These are phyloP conservation scores for Ascidia mentula DNA, from an alignment of 23 tunicate genomes.

Conservation along the genomic window DNA sequence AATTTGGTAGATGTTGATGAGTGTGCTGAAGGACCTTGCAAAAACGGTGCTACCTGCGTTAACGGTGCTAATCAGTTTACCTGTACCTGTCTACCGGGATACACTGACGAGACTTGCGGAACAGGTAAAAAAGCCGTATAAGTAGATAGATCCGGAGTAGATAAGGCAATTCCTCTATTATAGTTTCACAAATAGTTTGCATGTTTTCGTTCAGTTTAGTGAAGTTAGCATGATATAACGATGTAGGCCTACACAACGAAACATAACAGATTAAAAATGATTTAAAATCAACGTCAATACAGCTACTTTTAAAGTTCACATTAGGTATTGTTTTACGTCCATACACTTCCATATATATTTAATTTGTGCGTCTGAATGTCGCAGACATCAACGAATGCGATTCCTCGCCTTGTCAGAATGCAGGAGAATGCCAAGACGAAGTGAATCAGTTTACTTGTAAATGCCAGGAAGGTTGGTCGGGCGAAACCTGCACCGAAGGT, in stretches of 20 bases:
- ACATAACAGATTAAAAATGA: too few species aligned
- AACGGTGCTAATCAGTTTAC: conserved; percentile 25
- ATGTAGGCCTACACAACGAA: too few species aligned
- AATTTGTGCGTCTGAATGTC: too few species aligned
- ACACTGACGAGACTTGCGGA: conserved; percentile 24
- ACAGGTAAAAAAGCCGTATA: conserved; percentile 29
- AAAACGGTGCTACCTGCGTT: conserved; percentile 41
- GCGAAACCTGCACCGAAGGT: conserved; percentile 47
- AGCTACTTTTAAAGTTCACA: too few species aligned
- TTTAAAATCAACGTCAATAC: too few species aligned
- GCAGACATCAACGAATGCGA: conserved; percentile 62
- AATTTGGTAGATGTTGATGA: conserved; percentile 46
- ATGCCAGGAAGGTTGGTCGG: conserved; percentile 66
- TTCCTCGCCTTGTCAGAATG: conserved; percentile 74
- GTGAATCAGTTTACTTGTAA: conserved; percentile 49
- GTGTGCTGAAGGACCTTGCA: conserved; percentile 40
- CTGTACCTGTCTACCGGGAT: conserved; percentile 31
- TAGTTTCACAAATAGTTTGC: too few species aligned
- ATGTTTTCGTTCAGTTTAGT: too few species aligned
- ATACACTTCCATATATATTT: too few species aligned
- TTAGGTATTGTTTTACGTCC: too few species aligned
- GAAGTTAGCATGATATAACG: too few species aligned
- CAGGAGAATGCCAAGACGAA: conserved; percentile 56
- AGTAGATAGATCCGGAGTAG: too few species aligned
- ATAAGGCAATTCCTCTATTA: too few species aligned